phyloP scores from a whole-genome alignment of 2,888 invertebrate genomes.

The Odontothrips loti region DNA sequence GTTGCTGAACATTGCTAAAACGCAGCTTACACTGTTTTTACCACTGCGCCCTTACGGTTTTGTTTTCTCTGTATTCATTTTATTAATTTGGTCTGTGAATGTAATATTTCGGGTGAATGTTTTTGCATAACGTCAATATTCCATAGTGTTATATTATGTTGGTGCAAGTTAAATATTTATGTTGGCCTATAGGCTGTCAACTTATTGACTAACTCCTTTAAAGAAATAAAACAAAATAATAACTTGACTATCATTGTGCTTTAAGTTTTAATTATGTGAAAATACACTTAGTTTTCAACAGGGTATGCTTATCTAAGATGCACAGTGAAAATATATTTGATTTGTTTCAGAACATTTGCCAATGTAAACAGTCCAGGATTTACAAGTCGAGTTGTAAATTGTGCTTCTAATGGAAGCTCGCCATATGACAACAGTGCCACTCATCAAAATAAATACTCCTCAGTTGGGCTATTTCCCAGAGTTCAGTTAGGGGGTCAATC shows the following conservation, averaged over 20 bases:
- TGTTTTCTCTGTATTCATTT: neutral
- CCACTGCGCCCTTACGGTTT: neutral
- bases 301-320: too few species aligned
- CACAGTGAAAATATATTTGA: too few species aligned
- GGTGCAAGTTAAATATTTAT: too few species aligned
- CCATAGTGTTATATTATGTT: too few species aligned
- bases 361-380: conserved; percentile 8
- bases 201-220: too few species aligned
- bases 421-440: neutral
- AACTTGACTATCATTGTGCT: too few species aligned
- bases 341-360: neutral
- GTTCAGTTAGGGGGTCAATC: neutral
- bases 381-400: neutral
- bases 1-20: neutral
- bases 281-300: too few species aligned
- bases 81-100: neutral
- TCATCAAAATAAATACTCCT: neutral
- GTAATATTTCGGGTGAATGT: too few species aligned
- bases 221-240: too few species aligned
- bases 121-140: too few species aligned
- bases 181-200: too few species aligned
- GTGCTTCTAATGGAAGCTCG: neutral
- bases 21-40: neutral
- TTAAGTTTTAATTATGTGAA: too few species aligned
- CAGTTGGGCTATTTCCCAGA: neutral